These are phyloP conservation scores for Xiphias gladius DNA, from an alignment of 2,113 vertebrate genomes.

Conservation along the genomic window DNA sequence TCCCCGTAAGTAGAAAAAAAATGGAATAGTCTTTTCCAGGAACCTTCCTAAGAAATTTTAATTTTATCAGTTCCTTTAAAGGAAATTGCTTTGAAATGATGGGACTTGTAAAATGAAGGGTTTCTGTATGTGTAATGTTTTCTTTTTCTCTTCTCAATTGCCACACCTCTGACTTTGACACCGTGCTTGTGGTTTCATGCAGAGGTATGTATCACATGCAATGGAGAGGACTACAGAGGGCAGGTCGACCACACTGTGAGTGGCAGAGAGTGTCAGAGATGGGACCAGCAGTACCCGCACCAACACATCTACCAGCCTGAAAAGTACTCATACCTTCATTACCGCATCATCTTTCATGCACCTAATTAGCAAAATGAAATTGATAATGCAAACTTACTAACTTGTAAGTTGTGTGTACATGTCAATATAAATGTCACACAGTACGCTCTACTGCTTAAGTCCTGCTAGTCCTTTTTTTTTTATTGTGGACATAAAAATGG, in stretches of 20 bases:
- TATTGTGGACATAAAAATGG: background rate
- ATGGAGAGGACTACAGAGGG: conserved; percentile 95
- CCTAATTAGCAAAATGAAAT: background rate
- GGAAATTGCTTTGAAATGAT: conserved; percentile 10
- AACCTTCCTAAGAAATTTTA: background rate
- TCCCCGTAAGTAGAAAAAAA: conserved; percentile 1
- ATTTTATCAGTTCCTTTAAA: background rate
- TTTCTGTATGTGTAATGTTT: background rate
- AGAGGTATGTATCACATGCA: conserved; percentile 93
- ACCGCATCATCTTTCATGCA: background rate
- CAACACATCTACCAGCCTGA: conserved; percentile 92
- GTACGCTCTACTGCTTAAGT: background rate
- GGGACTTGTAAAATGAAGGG: background rate
- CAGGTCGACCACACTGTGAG: conserved; percentile 90
- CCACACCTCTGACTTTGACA: background rate
- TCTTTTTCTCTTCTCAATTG: background rate
- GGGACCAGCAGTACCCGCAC: conserved; percentile 95
- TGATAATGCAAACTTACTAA: background rate
- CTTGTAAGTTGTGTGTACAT: background rate
- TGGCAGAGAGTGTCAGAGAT: conserved; percentile 93
- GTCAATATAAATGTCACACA: background rate
- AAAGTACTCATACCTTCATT: conserved; percentile 84
- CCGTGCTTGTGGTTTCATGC: conserved; percentile 37
- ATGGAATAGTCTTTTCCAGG: background rate
- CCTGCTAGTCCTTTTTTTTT: background rate